phyloP scores from a whole-genome alignment of 2,113 vertebrate genomes.

The Myiopsitta monachus region DNA sequence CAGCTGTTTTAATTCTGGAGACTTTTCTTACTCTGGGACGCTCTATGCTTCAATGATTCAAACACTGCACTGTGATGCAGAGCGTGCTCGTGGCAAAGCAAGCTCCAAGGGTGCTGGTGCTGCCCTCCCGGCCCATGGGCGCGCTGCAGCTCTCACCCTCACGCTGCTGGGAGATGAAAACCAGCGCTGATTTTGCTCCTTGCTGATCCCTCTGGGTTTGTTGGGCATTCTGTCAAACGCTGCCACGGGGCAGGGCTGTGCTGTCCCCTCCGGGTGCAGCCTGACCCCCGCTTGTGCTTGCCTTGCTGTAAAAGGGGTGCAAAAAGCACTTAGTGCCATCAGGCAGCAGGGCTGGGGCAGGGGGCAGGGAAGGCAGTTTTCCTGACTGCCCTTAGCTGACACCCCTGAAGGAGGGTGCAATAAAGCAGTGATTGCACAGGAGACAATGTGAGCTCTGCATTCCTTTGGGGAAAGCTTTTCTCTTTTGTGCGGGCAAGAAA shows the following conservation, averaged over 20 bases:
- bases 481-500: neutral
- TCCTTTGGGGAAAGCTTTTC: neutral
- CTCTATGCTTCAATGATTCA: neutral
- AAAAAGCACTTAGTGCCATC: too few species aligned
- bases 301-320: neutral
- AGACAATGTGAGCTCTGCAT: neutral
- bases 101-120: neutral
- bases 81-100: neutral
- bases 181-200: neutral
- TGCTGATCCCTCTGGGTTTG: neutral
- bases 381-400: neutral
- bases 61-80: fast-evolving
- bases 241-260: neutral
- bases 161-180: neutral
- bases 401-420: neutral
- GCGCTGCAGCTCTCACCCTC: neutral
- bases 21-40: neutral
- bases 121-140: neutral
- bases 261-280: neutral
- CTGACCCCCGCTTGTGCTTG: neutral
- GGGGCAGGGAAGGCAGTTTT: fast-evolving
- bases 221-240: neutral
- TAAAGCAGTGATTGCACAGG: neutral
- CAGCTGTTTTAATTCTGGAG: neutral
- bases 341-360: neutral